phyloP scores from a whole-genome alignment of 1,140 invertebrate species.

The Zaprionus inermis region DNA sequence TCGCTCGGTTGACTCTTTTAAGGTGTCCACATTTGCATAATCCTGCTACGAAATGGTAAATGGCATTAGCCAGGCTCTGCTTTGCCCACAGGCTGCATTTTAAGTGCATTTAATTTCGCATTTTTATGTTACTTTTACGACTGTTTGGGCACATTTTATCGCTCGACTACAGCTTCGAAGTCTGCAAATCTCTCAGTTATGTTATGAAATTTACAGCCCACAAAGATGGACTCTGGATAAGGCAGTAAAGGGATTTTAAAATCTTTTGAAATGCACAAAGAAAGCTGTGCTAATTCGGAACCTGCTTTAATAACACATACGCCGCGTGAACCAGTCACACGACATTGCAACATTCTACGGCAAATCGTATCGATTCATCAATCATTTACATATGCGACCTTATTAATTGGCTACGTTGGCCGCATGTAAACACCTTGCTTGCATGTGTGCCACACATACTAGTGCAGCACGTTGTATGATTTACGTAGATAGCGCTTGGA shows the following conservation, averaged over 20 bases:
- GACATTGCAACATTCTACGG: constrained; percentile 32
- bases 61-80: constrained; percentile 30
- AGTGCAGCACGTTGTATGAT: constrained; percentile 19
- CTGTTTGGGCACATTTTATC: constrained; percentile 4
- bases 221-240: not conserved
- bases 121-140: constrained; percentile 32
- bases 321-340: constrained; percentile 22
- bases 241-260: not conserved
- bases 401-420: constrained; percentile 61
- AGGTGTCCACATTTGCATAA: constrained; percentile 63
- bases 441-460: not conserved
- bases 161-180: not conserved
- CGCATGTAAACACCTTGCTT: constrained; percentile 33
- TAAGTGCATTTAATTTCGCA: constrained; percentile 30
- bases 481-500: constrained; percentile 27
- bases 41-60: constrained; percentile 32
- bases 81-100: constrained; percentile 20
- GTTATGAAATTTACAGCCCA: not conserved
- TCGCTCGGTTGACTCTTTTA: not conserved
- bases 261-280: not conserved
- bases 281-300: not conserved
- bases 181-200: not conserved
- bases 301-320: constrained; percentile 25
- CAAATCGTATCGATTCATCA: constrained; percentile 53
- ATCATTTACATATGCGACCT: constrained; percentile 58